A percentile compares a stretch with the other conserved stretches of the same genome.
These are phyloP conservation scores for Forbesichthys agassizii DNA, from an alignment of 2,113 vertebrate genomes.

Conservation along the genomic window DNA sequence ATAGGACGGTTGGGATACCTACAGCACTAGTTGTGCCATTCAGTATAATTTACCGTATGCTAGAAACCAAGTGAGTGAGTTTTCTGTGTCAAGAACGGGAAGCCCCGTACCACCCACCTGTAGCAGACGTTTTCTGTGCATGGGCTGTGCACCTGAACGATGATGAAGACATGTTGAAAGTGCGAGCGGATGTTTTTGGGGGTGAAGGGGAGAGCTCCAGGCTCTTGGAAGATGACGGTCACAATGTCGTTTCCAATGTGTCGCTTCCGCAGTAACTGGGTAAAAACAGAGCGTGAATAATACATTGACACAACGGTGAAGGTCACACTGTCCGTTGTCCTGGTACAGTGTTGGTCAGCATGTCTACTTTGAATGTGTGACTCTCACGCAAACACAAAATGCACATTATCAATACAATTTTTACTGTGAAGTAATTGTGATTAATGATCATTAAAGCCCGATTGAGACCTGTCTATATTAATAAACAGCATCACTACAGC, in stretches of 20 bases:
- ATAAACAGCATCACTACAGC: too few relatives aligned
- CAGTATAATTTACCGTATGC: too few relatives aligned
- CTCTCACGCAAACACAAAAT: too few relatives aligned
- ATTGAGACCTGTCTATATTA: too few relatives aligned
- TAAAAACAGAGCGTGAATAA: constrained; percentile 30
- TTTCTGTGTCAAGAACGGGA: background rate
- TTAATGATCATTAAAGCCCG: too few relatives aligned
- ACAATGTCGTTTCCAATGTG: constrained; percentile 91
- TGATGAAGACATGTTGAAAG: constrained; percentile 88
- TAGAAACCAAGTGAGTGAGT: too few relatives aligned
- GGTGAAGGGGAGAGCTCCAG: constrained; percentile 86
- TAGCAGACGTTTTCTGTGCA: constrained; percentile 86
- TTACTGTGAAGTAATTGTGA: too few relatives aligned
- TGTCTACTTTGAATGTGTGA: too few relatives aligned
- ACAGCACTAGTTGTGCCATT: too few relatives aligned
- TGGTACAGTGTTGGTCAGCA: too few relatives aligned
- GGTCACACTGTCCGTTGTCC: background rate
- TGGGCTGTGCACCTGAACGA: constrained; percentile 84
- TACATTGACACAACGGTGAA: background rate
- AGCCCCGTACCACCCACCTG: constrained; percentile 72
- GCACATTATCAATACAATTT: too few relatives aligned
- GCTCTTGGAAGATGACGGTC: constrained; percentile 89
- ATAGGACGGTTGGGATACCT: too few relatives aligned
- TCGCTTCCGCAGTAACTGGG: constrained; percentile 85
- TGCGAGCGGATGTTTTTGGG: constrained; percentile 87